These are phyloP conservation scores for Tachina fera DNA, from an alignment of 2,888 invertebrate genomes.

Conservation along the genomic window DNA sequence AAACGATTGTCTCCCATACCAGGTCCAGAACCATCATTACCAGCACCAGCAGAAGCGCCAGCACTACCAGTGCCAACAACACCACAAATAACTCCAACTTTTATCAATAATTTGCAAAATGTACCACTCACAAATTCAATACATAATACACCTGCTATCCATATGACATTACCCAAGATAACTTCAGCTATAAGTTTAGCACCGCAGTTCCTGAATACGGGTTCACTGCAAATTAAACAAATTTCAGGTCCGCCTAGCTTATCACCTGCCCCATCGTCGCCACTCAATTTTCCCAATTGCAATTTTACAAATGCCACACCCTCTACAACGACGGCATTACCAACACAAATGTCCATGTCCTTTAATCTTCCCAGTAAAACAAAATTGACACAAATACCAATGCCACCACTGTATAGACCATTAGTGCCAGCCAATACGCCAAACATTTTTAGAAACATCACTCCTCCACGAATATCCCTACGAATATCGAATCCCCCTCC, in stretches of 20 bases:
- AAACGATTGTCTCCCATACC: not conserved
- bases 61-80: not conserved
- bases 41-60: not conserved
- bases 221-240: constrained; percentile 57
- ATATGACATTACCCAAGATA: constrained; percentile 64
- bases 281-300: not conserved
- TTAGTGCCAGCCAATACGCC: not conserved
- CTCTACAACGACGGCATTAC: not conserved
- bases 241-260: constrained; percentile 28
- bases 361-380: constrained; percentile 43
- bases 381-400: constrained; percentile 12
- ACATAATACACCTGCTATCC: not conserved
- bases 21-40: not conserved
- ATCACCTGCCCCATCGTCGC: constrained; percentile 1
- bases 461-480: not conserved
- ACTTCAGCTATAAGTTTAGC: constrained; percentile 72
- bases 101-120: constrained; percentile 33
- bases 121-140: constrained; percentile 26
- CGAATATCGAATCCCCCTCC: not conserved
- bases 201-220: constrained; percentile 44
- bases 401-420: constrained; percentile 15
- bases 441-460: not conserved
- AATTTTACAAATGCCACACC: not conserved
- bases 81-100: not conserved
- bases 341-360: constrained; percentile 26